Evolutionary conservation across 1,140 invertebrate genomes (phyloP), one percentile per base, ranked within the genome.

Genomic region (Hyposmocoma kahamanoa): DNA sequence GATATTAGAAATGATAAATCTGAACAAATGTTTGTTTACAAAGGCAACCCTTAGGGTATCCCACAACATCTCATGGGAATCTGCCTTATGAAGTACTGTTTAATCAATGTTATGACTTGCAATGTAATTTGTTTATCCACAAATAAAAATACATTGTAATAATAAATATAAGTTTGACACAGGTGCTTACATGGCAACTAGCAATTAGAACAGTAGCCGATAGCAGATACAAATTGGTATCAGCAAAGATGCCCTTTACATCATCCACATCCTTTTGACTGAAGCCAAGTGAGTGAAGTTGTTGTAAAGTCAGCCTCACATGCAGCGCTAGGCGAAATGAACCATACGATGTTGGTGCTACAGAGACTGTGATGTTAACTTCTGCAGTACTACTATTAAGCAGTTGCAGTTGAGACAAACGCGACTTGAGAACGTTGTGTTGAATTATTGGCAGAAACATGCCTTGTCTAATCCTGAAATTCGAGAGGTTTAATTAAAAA

Each of bases 241-340:
- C 97, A 1, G 94, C 93, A 87, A 99, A 98, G 65, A 99, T 95
- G 41, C 94, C 93, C 86, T 99, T 99, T 0, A 99, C 92, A 88
- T 99, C 97, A 87, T 99, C 97, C 34, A 97, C 88, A 86, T 99
- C 97, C 83, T 98, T 98, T 39, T 94, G 91, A 39, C 92, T 93
- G 67, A 99, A 98, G 15, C 97, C 97, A 21, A 96, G 85, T 22
- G 78, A 62, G 13, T 90, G 83, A 51, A 98, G 88, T 28, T 90
- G 91, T 19, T 91, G 83, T 56, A 98, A 91, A 2, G 96, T 92
- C 18, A 91, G 86, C 63, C 95, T 90, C 62, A 98, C 91, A 70
- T 97, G 94, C 15, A 93, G 77, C 62, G 94, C 90, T 61, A 98
- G 85, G 50, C 93, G 89, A 24, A 93, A 77, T 54, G 91, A 92